Percentiles rank a stretch among this genome's conserved stretches.
Evolutionary conservation across 2,113 vertebrate genomes (phyloP).

Genomic region (Acrocephalus kingi): DNA sequence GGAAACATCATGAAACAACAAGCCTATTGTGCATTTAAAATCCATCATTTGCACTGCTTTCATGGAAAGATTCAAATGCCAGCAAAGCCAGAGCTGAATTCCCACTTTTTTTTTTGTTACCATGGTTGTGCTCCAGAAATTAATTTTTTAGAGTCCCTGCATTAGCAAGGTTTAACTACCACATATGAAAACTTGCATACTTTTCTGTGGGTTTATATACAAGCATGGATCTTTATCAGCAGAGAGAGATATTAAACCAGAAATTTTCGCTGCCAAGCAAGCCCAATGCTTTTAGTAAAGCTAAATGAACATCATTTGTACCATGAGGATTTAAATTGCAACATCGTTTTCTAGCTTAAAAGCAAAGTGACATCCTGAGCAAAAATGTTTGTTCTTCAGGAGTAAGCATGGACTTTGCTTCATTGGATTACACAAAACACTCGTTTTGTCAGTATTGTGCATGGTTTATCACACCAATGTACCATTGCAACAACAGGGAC

Average conservation of each 20-base stretch:
- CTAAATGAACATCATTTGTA: not conserved
- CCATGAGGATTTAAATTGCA: not conserved
- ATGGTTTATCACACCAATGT: not conserved
- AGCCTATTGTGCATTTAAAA: not conserved
- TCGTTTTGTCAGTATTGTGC: not conserved
- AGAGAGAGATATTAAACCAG: not conserved
- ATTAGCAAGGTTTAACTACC: not conserved
- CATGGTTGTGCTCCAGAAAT: not conserved
- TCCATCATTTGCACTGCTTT: not conserved
- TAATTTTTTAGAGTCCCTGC: not conserved
- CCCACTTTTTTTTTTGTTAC: not conserved
- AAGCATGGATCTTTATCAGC: not conserved
- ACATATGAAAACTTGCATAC: not conserved
- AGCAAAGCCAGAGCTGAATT: not conserved
- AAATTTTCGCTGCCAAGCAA: not conserved
- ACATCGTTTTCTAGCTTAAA: not conserved
- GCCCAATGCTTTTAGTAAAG: not conserved
- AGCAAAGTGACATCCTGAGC: not conserved
- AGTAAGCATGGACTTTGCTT: conserved; percentile 13
- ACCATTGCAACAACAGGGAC: not conserved
- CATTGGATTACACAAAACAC: not conserved
- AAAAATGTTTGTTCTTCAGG: not conserved
- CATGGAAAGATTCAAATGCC: not conserved
- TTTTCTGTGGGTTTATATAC: not conserved
- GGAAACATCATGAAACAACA: not conserved